phyloP scores from a whole-genome alignment of 35 echinoderm and acorn worm species.

The Lytechinus pictus region DNA sequence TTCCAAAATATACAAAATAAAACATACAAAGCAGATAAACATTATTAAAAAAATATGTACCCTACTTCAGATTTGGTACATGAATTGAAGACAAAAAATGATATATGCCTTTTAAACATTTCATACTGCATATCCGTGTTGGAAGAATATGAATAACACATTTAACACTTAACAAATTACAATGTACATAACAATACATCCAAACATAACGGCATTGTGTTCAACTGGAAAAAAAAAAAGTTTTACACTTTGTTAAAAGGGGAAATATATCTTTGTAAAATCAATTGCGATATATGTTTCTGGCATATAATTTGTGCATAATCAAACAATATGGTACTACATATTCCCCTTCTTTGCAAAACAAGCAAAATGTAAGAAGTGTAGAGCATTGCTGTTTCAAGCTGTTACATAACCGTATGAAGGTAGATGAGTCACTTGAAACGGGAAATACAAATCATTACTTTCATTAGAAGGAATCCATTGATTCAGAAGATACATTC shows the following conservation, averaged over 20 bases:
- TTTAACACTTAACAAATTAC: neutral
- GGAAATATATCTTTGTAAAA: neutral
- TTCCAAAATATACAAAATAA: neutral
- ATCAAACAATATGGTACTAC: neutral
- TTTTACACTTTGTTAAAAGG: neutral
- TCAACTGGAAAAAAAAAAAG: neutral
- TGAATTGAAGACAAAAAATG: neutral
- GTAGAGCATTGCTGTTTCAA: neutral
- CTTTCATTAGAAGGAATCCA: too few relatives aligned
- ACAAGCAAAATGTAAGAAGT: neutral
- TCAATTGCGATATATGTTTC: neutral
- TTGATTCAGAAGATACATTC: too few relatives aligned
- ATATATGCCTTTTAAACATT: neutral
- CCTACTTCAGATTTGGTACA: neutral
- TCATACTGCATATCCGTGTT: neutral
- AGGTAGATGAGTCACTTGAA: neutral
- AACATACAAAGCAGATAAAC: neutral
- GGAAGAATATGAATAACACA: neutral
- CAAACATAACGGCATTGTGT: neutral
- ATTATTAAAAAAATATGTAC: too few relatives aligned
- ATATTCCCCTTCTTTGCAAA: neutral
- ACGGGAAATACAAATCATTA: neutral
- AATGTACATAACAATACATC: neutral
- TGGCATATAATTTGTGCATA: neutral
- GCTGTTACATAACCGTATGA: neutral